A percentile compares a stretch with the other conserved stretches of the same genome.
phyloP scores from a whole-genome alignment of 2,888 invertebrate genomes.

The Cephus pulcher region DNA sequence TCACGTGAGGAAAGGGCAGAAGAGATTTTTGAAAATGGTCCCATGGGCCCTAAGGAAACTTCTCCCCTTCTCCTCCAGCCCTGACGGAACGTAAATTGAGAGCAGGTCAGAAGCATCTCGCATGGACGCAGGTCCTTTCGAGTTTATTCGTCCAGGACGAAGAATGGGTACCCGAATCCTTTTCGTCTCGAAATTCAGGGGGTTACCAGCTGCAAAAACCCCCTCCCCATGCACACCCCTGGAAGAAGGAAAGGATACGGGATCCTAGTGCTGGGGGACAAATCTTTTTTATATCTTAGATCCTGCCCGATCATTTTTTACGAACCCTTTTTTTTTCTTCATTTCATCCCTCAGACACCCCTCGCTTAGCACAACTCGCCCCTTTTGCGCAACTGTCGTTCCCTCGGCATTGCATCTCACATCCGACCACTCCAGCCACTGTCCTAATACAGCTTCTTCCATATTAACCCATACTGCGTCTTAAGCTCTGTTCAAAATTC shows the following conservation, averaged over 20 bases:
- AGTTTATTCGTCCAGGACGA: slow-evolving; percentile 62
- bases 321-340: slow-evolving; percentile 60
- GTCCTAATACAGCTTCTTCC: neutral
- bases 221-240: slow-evolving; percentile 15
- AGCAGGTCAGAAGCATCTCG: slow-evolving; percentile 50
- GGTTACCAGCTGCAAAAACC: slow-evolving; percentile 65
- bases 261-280: slow-evolving; percentile 40
- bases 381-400: slow-evolving; percentile 59
- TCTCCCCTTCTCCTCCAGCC: neutral
- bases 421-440: neutral
- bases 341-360: slow-evolving; percentile 28
- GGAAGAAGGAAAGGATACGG: slow-evolving; percentile 50
- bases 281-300: slow-evolving; percentile 58
- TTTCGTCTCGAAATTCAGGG: slow-evolving; percentile 46
- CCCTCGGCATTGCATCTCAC: slow-evolving; percentile 5
- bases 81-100: slow-evolving; percentile 44
- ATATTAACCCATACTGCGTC: neutral
- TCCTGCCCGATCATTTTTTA: slow-evolving; percentile 63
- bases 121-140: slow-evolving; percentile 62
- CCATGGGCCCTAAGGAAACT: neutral
- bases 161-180: slow-evolving; percentile 60
- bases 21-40: neutral
- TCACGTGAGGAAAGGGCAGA: neutral
- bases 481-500: neutral
- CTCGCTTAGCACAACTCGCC: slow-evolving; percentile 20